phyloP scores from a whole-genome alignment of 2,888 invertebrate genomes.

The Trisateles emortualis region DNA sequence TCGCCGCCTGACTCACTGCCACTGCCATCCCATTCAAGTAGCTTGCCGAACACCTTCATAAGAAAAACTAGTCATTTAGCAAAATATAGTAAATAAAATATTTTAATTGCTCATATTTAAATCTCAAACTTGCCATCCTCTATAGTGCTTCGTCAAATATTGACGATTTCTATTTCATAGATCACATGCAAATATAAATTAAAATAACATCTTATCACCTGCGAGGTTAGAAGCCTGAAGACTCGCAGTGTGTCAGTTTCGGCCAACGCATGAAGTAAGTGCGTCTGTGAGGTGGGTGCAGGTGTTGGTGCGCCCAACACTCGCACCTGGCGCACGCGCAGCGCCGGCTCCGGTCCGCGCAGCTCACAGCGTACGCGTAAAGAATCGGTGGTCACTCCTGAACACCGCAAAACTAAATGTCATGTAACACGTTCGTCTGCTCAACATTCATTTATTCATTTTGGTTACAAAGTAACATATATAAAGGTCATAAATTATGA shows the following conservation, averaged over 20 bases:
- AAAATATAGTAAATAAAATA: too few species aligned
- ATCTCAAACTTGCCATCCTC: too few species aligned
- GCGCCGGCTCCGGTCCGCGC: slow-evolving; percentile 96
- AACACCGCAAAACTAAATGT: slow-evolving; percentile 59
- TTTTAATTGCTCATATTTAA: too few species aligned
- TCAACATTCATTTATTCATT: too few species aligned
- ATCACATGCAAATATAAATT: not conserved
- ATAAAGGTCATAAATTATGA: too few species aligned
- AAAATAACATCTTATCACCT: slow-evolving; percentile 80
- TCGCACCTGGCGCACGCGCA: slow-evolving; percentile 94
- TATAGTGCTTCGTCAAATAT: too few species aligned
- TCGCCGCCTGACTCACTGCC: slow-evolving; percentile 85
- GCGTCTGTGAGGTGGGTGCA: slow-evolving; percentile 60
- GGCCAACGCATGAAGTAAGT: slow-evolving; percentile 94
- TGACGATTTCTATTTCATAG: too few species aligned
- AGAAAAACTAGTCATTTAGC: not conserved
- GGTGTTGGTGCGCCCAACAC: slow-evolving; percentile 65
- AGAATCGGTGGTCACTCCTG: slow-evolving; percentile 76
- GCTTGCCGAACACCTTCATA: slow-evolving; percentile 94
- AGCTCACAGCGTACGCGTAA: slow-evolving; percentile 92
- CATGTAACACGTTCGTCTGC: not conserved
- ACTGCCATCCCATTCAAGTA: slow-evolving; percentile 90
- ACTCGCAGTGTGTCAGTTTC: slow-evolving; percentile 97
- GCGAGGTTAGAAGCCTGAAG: slow-evolving; percentile 96
- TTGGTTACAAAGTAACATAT: too few species aligned